Evolutionary conservation across 2,888 invertebrate species (phyloP).

Genomic region (Epinotia nisella): DNA sequence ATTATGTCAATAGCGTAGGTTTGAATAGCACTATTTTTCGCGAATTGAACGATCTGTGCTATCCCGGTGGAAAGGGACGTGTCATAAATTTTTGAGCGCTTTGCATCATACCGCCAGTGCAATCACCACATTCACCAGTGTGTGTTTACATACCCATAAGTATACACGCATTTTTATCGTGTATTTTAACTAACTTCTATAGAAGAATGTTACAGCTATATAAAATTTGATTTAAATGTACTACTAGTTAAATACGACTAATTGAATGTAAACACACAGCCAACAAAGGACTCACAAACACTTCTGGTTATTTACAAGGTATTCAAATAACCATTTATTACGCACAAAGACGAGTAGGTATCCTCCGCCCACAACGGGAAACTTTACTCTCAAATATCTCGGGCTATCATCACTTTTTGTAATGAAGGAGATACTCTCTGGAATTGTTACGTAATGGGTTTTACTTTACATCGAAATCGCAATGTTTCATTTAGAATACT

Average conservation of each 20-base stretch:
- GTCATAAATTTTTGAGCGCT: too few relatives aligned
- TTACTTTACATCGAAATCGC: neutral
- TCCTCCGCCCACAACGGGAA: slow-evolving; percentile 15
- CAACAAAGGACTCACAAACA: slow-evolving; percentile 10
- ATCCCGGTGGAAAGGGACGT: too few relatives aligned
- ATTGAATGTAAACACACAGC: neutral
- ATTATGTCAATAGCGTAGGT: too few relatives aligned
- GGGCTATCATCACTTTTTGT: slow-evolving; percentile 31
- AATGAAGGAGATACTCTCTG: slow-evolving; percentile 15
- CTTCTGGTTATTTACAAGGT: slow-evolving; percentile 22
- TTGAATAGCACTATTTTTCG: too few relatives aligned
- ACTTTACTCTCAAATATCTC: slow-evolving; percentile 27
- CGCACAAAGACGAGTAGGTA: slow-evolving; percentile 31
- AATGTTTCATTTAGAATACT: neutral
- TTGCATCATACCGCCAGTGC: too few relatives aligned
- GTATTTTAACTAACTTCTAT: too few relatives aligned
- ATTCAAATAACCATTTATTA: slow-evolving; percentile 29
- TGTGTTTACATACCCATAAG: too few relatives aligned
- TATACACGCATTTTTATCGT: too few relatives aligned
- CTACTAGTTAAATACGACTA: too few relatives aligned
- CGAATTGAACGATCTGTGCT: too few relatives aligned
- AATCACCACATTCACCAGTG: too few relatives aligned
- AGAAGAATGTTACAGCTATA: neutral
- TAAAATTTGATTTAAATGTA: neutral
- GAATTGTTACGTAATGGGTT: slow-evolving; percentile 14